Base-by-base conservation (phyloP, 2,113 vertebrate species). In the Uropsilus gracilis region DNA sequence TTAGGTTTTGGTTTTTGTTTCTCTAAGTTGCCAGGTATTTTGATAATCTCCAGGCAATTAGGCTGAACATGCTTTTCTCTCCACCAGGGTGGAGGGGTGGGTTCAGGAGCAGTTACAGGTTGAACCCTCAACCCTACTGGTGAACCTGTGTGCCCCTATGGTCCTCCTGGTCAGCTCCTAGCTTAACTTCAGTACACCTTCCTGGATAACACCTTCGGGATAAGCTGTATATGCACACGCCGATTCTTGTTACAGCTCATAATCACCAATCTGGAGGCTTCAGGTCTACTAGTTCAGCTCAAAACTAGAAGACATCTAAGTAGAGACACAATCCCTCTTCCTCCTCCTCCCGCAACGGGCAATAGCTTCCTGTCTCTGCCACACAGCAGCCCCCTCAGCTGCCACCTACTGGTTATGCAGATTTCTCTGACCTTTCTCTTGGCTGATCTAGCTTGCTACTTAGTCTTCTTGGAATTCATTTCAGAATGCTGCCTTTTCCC, bases 241-340 rank as follows among this genome's bases (percentile, higher is more conserved):
- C 59, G 30, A 96, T 86, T 98, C 98, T 96, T 98, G 92, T 98
- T 98, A 66, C 98, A 99, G 99, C 98, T 97, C 95, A 50, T 86
- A 98, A 98, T 87, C 97, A 97, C 97, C 94, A 76, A 85, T 98
- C 97, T 77, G 98, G 98, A 78, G 98, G 98, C 97, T 96, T 97
- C 98, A 98, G 98, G 89, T 98, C 98, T 97, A 98, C 98, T 89
- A 50, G 98, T 97, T 99, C 98, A 63, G 98, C 98, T 95, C 97
- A 63, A 98, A 99, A 97, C 98, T 98, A 98, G 98, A 99, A 96
- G 97, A 97, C 55, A 96, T 98, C 98, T 97, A 99, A 99, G 98
- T 99, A 99, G 96, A 98, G 94, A 97, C 91, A 95, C 44, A n/a
- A n/a, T n/a, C n/a, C n/a, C 39, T 81, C 69, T 96, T 77, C 73